Evolutionary conservation across 2,797 vertebrate genomes (phyloP).

Genomic region (Parauchenoglanis ngamensis): DNA sequence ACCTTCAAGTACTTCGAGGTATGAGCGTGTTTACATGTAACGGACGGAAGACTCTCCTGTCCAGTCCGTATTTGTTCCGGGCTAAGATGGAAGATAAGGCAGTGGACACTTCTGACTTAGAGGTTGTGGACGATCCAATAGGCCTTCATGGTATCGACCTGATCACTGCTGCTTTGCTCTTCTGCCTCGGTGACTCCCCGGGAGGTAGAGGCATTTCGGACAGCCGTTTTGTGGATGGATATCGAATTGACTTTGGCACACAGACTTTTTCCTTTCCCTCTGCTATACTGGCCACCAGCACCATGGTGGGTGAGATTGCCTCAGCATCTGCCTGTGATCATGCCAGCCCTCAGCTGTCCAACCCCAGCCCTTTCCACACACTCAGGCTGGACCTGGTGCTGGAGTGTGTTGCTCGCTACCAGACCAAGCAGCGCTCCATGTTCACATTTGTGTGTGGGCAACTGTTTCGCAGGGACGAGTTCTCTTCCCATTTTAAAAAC

Average conservation of each 20-base stretch:
- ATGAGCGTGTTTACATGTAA: slow-evolving; percentile 84
- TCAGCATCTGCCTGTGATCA: slow-evolving; percentile 98
- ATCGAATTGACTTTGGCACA: slow-evolving; percentile 93
- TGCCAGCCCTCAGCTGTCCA: slow-evolving; percentile 97
- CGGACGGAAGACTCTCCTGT: slow-evolving; percentile 81
- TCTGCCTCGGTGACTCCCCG: slow-evolving; percentile 95
- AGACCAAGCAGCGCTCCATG: slow-evolving; percentile 98
- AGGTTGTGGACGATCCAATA: slow-evolving; percentile 93
- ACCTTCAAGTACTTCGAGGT: slow-evolving; percentile 82
- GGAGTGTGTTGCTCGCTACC: slow-evolving; percentile 98
- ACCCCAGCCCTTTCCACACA: slow-evolving; percentile 98
- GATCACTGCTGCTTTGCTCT: slow-evolving; percentile 95
- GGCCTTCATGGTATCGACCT: slow-evolving; percentile 97
- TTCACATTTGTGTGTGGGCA: slow-evolving; percentile 99
- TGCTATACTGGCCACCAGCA: slow-evolving; percentile 94
- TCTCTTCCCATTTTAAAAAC: slow-evolving; percentile 98
- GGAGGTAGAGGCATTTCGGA: slow-evolving; percentile 96
- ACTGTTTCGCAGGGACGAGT: slow-evolving; percentile 95
- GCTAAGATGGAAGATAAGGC: slow-evolving; percentile 94
- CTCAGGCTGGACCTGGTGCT: slow-evolving; percentile 95
- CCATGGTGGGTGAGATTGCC: slow-evolving; percentile 97
- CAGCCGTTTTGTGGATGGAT: slow-evolving; percentile 91
- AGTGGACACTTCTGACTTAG: slow-evolving; percentile 95
- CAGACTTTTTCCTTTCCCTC: slow-evolving; percentile 98
- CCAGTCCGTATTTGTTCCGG: slow-evolving; percentile 83